Base-by-base conservation (phyloP, 2,797 vertebrate genomes). In the Acrossocheilus wenchowensis region DNA sequence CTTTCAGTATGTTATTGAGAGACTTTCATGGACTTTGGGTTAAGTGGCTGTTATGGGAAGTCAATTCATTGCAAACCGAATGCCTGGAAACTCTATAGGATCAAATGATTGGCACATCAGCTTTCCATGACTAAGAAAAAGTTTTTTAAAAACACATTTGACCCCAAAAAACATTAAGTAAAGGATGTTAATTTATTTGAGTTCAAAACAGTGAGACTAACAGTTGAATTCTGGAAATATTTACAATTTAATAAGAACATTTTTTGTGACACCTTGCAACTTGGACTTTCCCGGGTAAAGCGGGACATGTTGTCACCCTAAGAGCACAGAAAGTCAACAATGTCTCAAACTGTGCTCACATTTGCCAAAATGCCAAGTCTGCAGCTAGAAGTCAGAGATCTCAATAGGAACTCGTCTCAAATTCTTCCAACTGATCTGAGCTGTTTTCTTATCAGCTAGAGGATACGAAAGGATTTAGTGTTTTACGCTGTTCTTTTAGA, bases 211-310 rank as follows among this genome's bases (percentile, higher is more conserved):
- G 2, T 43, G 10, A 41, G 39, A 72, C 39, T 12, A 43, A 72
- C 69, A 43, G 39, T 5, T 23, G 21, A 72, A 72, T n/a, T n/a
- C 66, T 36, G 3, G 34, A 21, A 19, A 69, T 36, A 2, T 39
- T 69, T 71, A 41, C 21, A 21, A 8, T 54, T 8, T 21, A 54
- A 8, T 21, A 21, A 23, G 54, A 57, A 21, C 54, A 57, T 23
- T 71, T 69, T 43, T 23, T 2, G 1, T 23, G 39, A 43, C 14
- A 74, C 36, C 68, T 41, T 9, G 68, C 39, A 19, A 71, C 23
- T n/a, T 74, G 71, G 41, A 45, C 23, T 73, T 72, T 45, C n/a
- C 23, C 6, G n/a, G n/a, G 14, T 74, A 74, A 74, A 74, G n/a
- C 0, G 8, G 43, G n/a, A 74, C 45, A 50, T 48, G 6, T 30